Evolutionary conservation across 2,113 vertebrate species (phyloP), one percentile per base, ranked within the genome.

Genomic region (Uria aalge): DNA sequence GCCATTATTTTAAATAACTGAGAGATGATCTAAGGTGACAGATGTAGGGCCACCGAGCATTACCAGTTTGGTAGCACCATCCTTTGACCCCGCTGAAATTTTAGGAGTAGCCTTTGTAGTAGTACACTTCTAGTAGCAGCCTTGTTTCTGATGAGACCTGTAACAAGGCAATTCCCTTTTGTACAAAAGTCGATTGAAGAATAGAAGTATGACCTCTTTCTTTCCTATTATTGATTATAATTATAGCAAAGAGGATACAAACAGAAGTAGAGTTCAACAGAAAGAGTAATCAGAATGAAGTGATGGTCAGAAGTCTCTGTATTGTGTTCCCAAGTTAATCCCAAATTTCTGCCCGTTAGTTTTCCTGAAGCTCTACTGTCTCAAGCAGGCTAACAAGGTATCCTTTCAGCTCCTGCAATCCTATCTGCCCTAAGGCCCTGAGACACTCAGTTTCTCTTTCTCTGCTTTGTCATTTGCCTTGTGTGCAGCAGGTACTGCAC

Each of bases 221-320:
- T 69, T 88, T 72, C 15, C 5, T 72, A 0, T 67, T 88, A 19
- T 3, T 67, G 9, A 21, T 87, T 66, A 7, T 47, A 59, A 30
- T 41, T 68, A 15, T 21, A 90, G 55, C 48, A 64, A 26, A 79
- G 23, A 53, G 13, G 1, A 3, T 64, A 36, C 1, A 7, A 62
- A 38, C 20, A 16, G 45, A 94, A 69, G 12, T 41, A 34, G 22
- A 20, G 18, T 62, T 75, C 52, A 85, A 47, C 24, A 76, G 43
- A n/a, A 82, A 59, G 29, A 47, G 41, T 15, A 32, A 57, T 62
- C 23, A 40, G 47, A 38, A 47, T 72, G 17, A 50, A 72, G 19
- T 0, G 0, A 3, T 72, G 8, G 20, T 63, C n/a, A 63, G 9
- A 78, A 74, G 29, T 72, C 38, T 53, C 4, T 15, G 11, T 67